Base-by-base conservation (phyloP, 2,113 vertebrate genomes). In the Saguinus midas region DNA sequence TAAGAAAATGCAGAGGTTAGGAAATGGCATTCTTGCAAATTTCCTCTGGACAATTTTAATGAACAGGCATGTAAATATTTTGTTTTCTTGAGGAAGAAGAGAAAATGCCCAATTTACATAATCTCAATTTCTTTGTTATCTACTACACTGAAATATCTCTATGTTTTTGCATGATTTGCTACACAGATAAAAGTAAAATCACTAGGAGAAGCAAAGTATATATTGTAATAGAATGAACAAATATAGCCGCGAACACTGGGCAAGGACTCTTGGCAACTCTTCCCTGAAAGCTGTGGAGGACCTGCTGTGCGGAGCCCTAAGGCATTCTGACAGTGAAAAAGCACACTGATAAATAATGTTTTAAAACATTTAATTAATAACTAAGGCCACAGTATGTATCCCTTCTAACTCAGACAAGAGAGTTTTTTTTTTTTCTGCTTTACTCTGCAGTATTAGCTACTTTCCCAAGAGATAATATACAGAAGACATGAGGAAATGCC, bases 341-440 rank as follows among this genome's bases (percentile, higher is more conserved):
- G 72, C 95, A 84, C 89, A 80, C 92, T 48, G 32, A 88, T 80
- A 55, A 7, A 70, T 43, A 97, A 96, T 96, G 95, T 98, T 97
- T 97, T 97, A 92, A 97, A 98, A n/a, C 9, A 90, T 93, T 18
- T 89, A 90, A 87, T 95, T 97, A 94, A 97, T 97, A 95, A 98
- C 96, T 66, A 84, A 16, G 70, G 68, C 91, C 95, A 82, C 96
- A 68, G 58, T 95, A 48, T 35, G 82, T 29, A 55, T 0, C 81
- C 0, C 72, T 81, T 58, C 61, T 91, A 20, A 2, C 89, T 90
- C 84, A 93, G 43, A 87, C 45, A 79, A 73, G 84, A 82, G n/a
- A 93, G 18, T 9, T 50, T 3, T 29, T 43, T 29, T 43, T 35
- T 27, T 32, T 50, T 18, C 35, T 37, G 3, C 40, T 55, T 50